Evolutionary conservation across 1,140 invertebrate species (phyloP), one percentile per base, ranked within the genome.

Genomic region (Himalopsyche phryganea): DNA sequence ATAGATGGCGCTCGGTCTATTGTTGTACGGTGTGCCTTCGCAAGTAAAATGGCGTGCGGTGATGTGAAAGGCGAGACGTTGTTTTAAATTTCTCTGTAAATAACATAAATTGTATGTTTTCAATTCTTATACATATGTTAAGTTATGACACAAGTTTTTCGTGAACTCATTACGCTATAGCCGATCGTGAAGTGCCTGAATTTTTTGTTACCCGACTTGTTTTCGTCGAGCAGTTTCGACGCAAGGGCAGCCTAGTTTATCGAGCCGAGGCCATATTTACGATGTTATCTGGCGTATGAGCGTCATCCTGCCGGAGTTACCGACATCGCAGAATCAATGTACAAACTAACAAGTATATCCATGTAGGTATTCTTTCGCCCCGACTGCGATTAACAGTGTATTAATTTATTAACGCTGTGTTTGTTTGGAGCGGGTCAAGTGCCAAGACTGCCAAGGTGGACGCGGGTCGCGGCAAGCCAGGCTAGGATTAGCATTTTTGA

Each of bases 1-100:
- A 60, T 74, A 77, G 74, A 74, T 75, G 75, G 73, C 76, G 71
- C 71, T 72, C 64, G 60, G 57, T 63, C 45, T 70, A 68, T 72
- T 77, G 73, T 75, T 76, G 70, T 63, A 57, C 74, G 66, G 73
- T 68, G 68, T 73, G 73, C 70, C 50, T 52, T 52, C 50, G 66
- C 67, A 77, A 76, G 73, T 76, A 78, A 78, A 74, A 78, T 78
- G 76, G 76, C 75, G 76, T 56, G 45, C 60, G 50, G 60, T 77
- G 72, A 76, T 77, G 75, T 77, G 75, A 77, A 77, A 77, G 75
- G 75, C 73, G 72, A 77, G 76, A 77, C 75, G 75, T 77, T 77
- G 74, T 76, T 70, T 63, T 76, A 76, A 71, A 75, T 72, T 66
- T 69, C 69, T 68, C 75, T 77, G 74, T 77, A 77, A 77, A 77